Evolutionary conservation across 2,797 vertebrate genomes (phyloP).

Genomic region (Sebastes cheni): DNA sequence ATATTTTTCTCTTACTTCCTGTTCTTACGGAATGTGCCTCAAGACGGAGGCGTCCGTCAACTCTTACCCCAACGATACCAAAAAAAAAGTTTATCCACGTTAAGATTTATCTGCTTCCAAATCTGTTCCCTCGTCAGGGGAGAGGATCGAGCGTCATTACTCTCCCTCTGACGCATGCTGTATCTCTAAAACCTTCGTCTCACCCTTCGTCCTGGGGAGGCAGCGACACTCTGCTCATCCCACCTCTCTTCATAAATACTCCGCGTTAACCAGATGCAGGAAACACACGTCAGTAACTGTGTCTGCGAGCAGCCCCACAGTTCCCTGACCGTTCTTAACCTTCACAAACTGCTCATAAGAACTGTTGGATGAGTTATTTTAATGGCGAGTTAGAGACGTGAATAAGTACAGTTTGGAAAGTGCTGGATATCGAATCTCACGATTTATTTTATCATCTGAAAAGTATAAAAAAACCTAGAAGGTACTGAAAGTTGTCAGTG

Average conservation of each 20-base stretch:
- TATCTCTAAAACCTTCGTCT: slow-evolving; percentile 16
- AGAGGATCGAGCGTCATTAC: background rate
- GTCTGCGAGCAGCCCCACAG: slow-evolving; percentile 1
- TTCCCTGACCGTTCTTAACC: background rate
- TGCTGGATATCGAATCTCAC: background rate
- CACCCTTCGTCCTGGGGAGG: background rate
- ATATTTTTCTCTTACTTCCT: background rate
- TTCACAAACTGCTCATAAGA: background rate
- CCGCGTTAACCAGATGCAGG: slow-evolving; percentile 25
- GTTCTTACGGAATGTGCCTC: background rate
- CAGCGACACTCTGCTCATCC: slow-evolving; percentile 24
- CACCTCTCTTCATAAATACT: slow-evolving; percentile 37
- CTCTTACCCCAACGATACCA: background rate
- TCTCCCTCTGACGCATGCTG: slow-evolving; percentile 12
- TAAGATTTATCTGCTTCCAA: slow-evolving; percentile 21
- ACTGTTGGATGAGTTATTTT: background rate
- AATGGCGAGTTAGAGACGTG: background rate
- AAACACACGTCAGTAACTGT: slow-evolving; percentile 25
- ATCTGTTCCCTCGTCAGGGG: slow-evolving; percentile 2
- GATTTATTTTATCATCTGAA: background rate
- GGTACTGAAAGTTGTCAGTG: background rate
- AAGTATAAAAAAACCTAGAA: background rate
- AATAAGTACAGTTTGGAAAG: background rate
- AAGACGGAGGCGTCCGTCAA: background rate
- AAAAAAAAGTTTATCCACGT: background rate